Percentiles rank a stretch among this genome's conserved stretches.
Conservation (phyloP, 1,140 invertebrate genomes). For the Drosophila rhopaloa region DNA sequence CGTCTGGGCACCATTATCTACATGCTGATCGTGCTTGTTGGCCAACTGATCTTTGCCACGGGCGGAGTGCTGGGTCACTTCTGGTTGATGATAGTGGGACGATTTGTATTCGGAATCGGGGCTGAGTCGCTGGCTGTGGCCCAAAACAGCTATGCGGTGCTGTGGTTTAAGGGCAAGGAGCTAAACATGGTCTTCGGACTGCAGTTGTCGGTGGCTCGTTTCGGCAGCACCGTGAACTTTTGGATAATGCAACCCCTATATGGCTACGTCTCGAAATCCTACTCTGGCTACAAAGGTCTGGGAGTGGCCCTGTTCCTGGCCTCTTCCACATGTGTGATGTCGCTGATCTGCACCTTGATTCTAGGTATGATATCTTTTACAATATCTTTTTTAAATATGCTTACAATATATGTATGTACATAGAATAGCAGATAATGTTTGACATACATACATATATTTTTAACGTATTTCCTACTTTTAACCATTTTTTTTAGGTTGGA, state of each 20-base stretch:
- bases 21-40: constrained; percentile 91
- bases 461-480: too few relatives aligned
- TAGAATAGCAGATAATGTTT: too few relatives aligned
- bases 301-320: constrained; percentile 94
- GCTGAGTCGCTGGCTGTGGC: constrained; percentile 98
- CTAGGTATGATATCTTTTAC: constrained; percentile 84
- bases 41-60: constrained; percentile 95
- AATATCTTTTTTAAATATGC: background rate
- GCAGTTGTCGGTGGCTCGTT: constrained; percentile 95
- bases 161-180: constrained; percentile 99
- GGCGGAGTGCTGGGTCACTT: constrained; percentile 92
- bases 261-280: constrained; percentile 89
- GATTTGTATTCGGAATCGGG: constrained; percentile 98
- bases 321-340: constrained; percentile 91
- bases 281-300: constrained; percentile 89
- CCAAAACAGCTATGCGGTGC: constrained; percentile 98
- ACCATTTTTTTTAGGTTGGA: constrained; percentile 85
- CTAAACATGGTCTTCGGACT: constrained; percentile 99
- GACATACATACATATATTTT: too few relatives aligned
- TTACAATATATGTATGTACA: too few relatives aligned
- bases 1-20: constrained; percentile 96
- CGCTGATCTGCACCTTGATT: constrained; percentile 92
- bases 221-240: constrained; percentile 98
- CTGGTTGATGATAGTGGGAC: constrained; percentile 96
- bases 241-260: constrained; percentile 96